Evolutionary conservation across 1,140 invertebrate genomes (phyloP).

Genomic region (Lepidurus arcticus): DNA sequence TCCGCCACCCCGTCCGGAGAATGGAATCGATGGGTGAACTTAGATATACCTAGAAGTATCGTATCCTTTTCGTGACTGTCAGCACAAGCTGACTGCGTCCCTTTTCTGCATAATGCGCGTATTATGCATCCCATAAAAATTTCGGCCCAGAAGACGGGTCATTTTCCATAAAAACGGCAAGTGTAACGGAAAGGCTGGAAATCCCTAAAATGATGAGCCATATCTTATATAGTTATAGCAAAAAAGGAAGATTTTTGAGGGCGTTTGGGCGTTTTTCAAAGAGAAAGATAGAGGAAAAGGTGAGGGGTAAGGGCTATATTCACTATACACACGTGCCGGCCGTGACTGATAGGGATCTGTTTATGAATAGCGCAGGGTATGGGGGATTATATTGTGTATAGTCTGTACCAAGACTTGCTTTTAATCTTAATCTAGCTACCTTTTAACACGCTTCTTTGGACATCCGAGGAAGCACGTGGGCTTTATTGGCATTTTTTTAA

Average conservation of each 20-base stretch:
- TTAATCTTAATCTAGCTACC: conserved; percentile 19
- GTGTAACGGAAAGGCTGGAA: not conserved
- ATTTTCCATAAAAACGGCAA: not conserved
- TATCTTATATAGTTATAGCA: no score
- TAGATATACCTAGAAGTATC: not conserved
- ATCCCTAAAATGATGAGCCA: not conserved
- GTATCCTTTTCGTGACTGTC: not conserved
- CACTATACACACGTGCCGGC: not conserved
- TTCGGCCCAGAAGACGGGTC: not conserved
- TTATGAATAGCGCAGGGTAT: not conserved
- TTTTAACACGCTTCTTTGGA: conserved; percentile 4
- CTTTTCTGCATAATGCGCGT: not conserved
- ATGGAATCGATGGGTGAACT: not conserved
- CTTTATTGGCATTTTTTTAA: not conserved
- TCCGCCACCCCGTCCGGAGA: no score
- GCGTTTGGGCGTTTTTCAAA: not conserved
- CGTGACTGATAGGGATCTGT: conserved; percentile 17
- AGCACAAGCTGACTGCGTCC: not conserved
- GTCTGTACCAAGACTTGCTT: not conserved
- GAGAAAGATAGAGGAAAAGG: not conserved
- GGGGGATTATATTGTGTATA: not conserved
- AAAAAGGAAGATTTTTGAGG: no score
- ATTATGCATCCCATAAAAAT: not conserved
- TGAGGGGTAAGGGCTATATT: not conserved
- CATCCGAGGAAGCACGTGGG: not conserved